Evolutionary conservation across 1,140 invertebrate genomes (phyloP), one percentile per base, ranked within the genome.

Genomic region (Ceratina calcarata): DNA sequence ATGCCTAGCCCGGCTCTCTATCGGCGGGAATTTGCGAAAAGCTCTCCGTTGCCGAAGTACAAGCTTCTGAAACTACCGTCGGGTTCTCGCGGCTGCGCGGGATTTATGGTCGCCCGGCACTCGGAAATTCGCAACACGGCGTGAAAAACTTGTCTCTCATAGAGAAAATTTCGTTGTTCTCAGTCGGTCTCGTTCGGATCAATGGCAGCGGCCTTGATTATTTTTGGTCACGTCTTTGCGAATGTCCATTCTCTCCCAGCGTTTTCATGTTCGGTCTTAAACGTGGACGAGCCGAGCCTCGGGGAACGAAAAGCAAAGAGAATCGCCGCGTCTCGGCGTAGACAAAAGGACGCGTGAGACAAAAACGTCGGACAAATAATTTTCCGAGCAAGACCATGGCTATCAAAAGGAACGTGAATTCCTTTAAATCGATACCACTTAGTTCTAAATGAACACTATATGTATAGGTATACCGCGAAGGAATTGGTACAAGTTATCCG

Each of bases 61-160:
- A 78, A 78, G 75, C 67, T 78, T 78, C 77, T 79, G 70, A 79
- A 79, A 79, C 77, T 66, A 49, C 61, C 61, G 58, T 78, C 70
- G 37, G 71, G 68, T 60, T 78, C 27, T 51, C 58, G 67, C 58
- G 67, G 61, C 37, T 73, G 49, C 70, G 53, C 61, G 15, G 69
- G 70, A 79, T 79, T 79, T 79, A 79, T 79, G 60, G 37, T 8
- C 6, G 51, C 16, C 20, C 7, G 68, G 16, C 2, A 18, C 16
- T 13, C 22, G 60, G 61, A 66, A 66, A 72, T 72, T 78, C 49
- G 75, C 51, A 78, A 71, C 67, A 62, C 75, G 37, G 45, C 2
- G 24, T 20, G n/a, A 27, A 66, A 79, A 73, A 71, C 49, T 16
- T 79, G 70, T 74, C 73, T 58, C 65, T 78, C 51, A 78, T 65